Evolutionary conservation across 1,140 invertebrate species (phyloP).

Genomic region (Nasonia longicornis): DNA sequence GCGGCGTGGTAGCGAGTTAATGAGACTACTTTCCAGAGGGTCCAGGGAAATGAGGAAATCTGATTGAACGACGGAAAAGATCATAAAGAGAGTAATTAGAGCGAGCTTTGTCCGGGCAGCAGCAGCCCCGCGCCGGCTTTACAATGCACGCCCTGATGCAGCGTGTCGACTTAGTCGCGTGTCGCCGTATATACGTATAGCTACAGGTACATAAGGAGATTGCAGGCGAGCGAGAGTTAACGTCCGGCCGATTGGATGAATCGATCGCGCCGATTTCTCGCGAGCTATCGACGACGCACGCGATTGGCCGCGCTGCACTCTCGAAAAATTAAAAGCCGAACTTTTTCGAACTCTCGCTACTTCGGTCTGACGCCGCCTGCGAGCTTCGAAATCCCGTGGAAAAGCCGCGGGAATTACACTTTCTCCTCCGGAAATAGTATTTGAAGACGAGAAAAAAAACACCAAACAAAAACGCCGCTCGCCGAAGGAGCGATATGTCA

Average conservation of each 20-base stretch:
- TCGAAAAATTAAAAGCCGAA: conserved; percentile 17
- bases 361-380: background rate
- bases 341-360: background rate
- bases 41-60: conserved; percentile 62
- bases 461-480: background rate
- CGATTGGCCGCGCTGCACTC: background rate
- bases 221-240: conserved; percentile 36
- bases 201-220: background rate
- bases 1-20: conserved; percentile 56
- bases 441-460: background rate
- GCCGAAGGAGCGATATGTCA: background rate
- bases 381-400: background rate
- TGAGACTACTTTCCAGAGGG: conserved; percentile 61
- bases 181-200: background rate
- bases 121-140: conserved; percentile 18
- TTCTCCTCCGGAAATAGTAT: background rate
- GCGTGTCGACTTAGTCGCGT: background rate
- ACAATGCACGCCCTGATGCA: background rate
- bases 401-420: background rate
- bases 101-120: conserved; percentile 58
- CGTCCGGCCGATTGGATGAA: conserved; percentile 47
- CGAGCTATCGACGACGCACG: background rate
- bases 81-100: conserved; percentile 66
- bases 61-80: conserved; percentile 65
- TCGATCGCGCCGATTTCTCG: conserved; percentile 49